A percentile compares a stretch with the other conserved stretches of the same genome.
phyloP scores from a whole-genome alignment of 2,888 invertebrate genomes.

The Psylliodes chrysocephalus region DNA sequence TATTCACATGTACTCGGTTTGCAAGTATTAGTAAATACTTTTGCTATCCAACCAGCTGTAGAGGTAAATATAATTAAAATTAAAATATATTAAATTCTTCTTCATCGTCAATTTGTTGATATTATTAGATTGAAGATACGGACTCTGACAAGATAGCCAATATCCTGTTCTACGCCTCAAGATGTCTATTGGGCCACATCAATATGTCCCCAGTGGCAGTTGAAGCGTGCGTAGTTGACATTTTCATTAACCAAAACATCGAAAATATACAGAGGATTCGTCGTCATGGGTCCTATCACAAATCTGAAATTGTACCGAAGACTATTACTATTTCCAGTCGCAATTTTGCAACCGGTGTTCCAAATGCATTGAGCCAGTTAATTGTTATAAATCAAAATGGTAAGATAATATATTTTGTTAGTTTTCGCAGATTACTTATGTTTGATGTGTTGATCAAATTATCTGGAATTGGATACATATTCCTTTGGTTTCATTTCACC shows the following conservation, averaged over 20 bases:
- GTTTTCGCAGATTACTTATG: too few species aligned
- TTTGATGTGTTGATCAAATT: too few species aligned
- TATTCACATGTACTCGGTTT: conserved; percentile 82
- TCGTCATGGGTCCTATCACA: conserved; percentile 56
- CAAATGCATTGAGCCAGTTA: conserved; percentile 59
- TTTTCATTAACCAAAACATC: conserved; percentile 59
- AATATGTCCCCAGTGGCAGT: conserved; percentile 64
- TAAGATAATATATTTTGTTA: conserved; percentile 38
- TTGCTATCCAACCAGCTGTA: conserved; percentile 64
- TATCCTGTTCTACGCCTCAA: conserved; percentile 57
- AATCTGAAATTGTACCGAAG: conserved; percentile 57
- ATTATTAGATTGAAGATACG: conserved; percentile 41
- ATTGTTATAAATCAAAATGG: conserved; percentile 60
- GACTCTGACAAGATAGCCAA: conserved; percentile 59
- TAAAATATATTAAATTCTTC: too few species aligned
- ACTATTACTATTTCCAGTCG: conserved; percentile 54
- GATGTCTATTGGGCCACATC: conserved; percentile 65
- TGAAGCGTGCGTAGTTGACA: conserved; percentile 60
- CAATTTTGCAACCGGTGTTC: conserved; percentile 61
- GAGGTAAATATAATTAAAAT: conserved; percentile 51
- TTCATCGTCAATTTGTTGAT: too few species aligned
- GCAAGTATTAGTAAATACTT: conserved; percentile 84
- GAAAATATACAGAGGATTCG: conserved; percentile 58
- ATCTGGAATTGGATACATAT: too few species aligned
- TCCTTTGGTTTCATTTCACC: too few species aligned